Percentiles rank a stretch among this genome's conserved stretches.
Conservation (phyloP, 2,113 vertebrate genomes). For the Psettodes erumei region DNA sequence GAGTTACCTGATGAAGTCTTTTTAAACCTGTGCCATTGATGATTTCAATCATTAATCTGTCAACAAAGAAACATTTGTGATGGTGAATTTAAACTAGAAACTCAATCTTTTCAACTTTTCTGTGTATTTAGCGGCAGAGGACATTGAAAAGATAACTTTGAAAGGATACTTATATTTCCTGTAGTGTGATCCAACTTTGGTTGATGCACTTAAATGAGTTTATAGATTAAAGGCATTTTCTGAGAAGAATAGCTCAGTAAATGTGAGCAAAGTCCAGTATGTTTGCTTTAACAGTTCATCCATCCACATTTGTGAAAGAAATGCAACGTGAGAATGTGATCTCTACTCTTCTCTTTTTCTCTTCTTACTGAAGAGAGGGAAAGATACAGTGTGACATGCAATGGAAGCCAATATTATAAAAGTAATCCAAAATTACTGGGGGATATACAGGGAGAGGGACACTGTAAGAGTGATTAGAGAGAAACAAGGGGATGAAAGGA, state of each 20-base stretch:
- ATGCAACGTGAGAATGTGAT: neutral
- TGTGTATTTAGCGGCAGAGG: neutral
- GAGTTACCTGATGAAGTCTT: neutral
- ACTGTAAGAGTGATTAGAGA: slow-evolving; percentile 28
- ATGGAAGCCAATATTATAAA: slow-evolving; percentile 35
- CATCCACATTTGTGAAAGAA: slow-evolving; percentile 10
- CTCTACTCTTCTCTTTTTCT: slow-evolving; percentile 19
- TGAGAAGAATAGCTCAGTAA: neutral
- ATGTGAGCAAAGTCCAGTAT: neutral
- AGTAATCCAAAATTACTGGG: slow-evolving; percentile 54
- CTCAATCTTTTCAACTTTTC: neutral
- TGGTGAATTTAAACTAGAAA: neutral
- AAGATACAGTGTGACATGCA: slow-evolving; percentile 26
- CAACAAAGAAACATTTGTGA: neutral
- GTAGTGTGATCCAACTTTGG: neutral
- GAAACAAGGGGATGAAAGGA: slow-evolving; percentile 19
- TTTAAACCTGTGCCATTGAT: neutral
- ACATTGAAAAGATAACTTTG: neutral
- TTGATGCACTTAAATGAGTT: neutral
- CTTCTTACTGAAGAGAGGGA: slow-evolving; percentile 7
- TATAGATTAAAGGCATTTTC: neutral
- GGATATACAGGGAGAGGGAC: slow-evolving; percentile 11
- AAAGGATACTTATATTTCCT: slow-evolving; percentile 2
- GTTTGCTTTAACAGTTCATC: neutral
- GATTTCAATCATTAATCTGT: neutral